Base-by-base conservation (phyloP, 2,797 vertebrate genomes). In the Lepidocolaptes lacrymiger region DNA sequence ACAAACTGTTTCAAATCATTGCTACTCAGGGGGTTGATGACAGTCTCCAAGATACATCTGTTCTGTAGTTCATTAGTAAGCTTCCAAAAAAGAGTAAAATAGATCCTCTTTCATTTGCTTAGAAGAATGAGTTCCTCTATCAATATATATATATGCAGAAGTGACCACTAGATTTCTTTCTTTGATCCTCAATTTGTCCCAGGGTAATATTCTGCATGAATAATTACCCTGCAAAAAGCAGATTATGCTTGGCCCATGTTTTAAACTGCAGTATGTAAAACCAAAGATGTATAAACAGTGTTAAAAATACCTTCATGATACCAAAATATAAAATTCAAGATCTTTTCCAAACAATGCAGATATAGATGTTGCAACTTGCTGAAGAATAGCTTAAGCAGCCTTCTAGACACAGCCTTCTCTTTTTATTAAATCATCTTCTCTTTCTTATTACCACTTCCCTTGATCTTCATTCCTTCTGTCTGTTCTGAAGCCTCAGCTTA, bases 11-110 rank as follows among this genome's bases (percentile, higher is more conserved):
- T 98, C 96, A 98, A 98, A 98, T 98, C 98, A 97, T 66, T 63
- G 93, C 98, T 83, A 96, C 87, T 96, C 98, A 97, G 98, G 98
- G 98, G 98, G 98, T 98, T 99, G 99, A 99, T 99, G 98, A 98
- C 98, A 98, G 98, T 98, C 98, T 97, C 97, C 95, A 74, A 93
- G 72, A 88, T 91, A 58, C 95, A 95, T 94, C 95, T 97, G 94
- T 88, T 97, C 96, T 92, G 95, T 89, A 83, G 92, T 73, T 97
- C 96, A 95, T 94, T 93, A 97, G 85, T 89, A 95, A 95, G 71
- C 79, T 97, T 96, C 93, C 84, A 52, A 95, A 95, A 81, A 94
- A 97, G 94, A 77, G 59, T 92, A 82, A 89, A 77, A 58, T 37
- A 90, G 69, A 91, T 61, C 66, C 52, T 63, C 69, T 72, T 95